Base-by-base conservation (phyloP, 2,797 vertebrate genomes). In the Anisognathus igniventris region DNA sequence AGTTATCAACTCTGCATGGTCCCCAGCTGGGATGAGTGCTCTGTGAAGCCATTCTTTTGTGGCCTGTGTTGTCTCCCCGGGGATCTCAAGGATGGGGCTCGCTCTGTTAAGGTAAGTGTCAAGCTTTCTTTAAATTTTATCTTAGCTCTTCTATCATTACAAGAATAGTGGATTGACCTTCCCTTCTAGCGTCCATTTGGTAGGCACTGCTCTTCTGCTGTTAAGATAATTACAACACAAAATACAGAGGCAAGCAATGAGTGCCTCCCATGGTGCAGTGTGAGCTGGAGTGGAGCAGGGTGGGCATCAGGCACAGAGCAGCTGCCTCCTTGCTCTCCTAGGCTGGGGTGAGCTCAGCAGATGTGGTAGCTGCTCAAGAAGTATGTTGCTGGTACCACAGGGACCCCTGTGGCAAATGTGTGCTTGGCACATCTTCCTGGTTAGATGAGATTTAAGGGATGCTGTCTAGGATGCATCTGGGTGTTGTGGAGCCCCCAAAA, bases 331-430 rank as follows among this genome's bases (percentile, higher is more conserved):
- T n/a, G 33, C 31, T 79, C 47, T 10, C 42, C 1, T 2, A 21
- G 47, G 30, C 30, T 47, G 57, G 12, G 12, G 1, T 35, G 18
- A 67, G 25, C 39, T 88, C 51, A 56, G 37, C 30, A 22, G 44
- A 3, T 18, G 20, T 3, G 12, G 12, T 6, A 45, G 37, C 35
- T 57, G 74, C 23, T 77, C 2, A 2, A 39, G 19, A 11, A 40
- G 3, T 0, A 0, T 35, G 33, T 28, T 70, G 21, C 18, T 45
- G 31, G 7, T 71, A 23, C n/a, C 7, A 0, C 0, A 14, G 58
- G 14, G 13, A 40, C 4, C 35, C 5, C n/a, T 5, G 7, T 3
- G 16, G 40, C 37, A 73, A 42, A 28, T 0, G 0, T 30, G 50
- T 4, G 2, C 31, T 50, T 42, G 23, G 40, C 30, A 33, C 3